Conservation (phyloP, 2,113 vertebrate genomes). For the Gnathonemus longibarbis region DNA sequence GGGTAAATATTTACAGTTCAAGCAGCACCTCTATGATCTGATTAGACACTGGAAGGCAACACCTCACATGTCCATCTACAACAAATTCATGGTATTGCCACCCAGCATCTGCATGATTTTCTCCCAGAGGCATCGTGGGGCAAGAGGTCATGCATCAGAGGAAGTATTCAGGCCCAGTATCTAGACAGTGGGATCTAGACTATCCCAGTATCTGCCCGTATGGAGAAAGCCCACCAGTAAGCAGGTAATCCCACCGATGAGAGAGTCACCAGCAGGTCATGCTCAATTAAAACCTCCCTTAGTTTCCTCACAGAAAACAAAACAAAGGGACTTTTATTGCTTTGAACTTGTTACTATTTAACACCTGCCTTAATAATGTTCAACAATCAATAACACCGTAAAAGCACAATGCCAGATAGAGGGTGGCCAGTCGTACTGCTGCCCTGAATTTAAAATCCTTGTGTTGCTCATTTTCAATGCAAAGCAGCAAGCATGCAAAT, state of each 20-base stretch:
- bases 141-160: background rate
- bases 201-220: background rate
- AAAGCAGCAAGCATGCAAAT: conserved; percentile 13
- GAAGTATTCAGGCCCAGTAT: background rate
- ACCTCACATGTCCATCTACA: background rate
- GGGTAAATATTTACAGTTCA: conserved; percentile 62
- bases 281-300: background rate
- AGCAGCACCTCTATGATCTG: conserved; percentile 36
- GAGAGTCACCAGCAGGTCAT: background rate
- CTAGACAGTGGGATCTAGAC: background rate
- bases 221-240: background rate
- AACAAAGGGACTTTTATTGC: background rate
- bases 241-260: background rate
- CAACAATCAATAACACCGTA: background rate
- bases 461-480: conserved; percentile 4
- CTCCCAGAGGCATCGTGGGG: background rate
- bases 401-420: background rate
- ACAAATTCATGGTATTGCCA: background rate
- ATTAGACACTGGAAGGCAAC: conserved; percentile 28
- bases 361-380: background rate
- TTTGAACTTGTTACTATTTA: background rate
- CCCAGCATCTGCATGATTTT: background rate
- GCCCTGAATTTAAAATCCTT: background rate
- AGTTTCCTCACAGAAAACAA: background rate
- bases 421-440: background rate